Evolutionary conservation across 64 coral and sea anemone species (phyloP).

Genomic region (Hydrozoanthus tunicans): DNA sequence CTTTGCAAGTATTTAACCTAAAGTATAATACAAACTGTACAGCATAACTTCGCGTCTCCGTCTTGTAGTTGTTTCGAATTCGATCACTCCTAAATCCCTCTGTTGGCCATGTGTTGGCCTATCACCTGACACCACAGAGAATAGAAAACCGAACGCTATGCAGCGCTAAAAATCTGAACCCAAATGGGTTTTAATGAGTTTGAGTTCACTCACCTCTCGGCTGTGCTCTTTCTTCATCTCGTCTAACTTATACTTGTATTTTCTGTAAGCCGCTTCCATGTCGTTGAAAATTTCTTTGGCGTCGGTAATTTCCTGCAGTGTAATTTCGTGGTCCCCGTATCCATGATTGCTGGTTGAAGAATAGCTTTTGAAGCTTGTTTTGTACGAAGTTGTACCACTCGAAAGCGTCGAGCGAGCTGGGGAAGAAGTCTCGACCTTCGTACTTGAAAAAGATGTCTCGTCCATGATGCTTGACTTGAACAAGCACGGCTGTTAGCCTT

Average conservation of each 20-base stretch:
- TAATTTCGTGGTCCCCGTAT: conserved; percentile 49
- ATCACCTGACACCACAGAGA: background rate
- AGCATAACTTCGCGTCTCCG: background rate
- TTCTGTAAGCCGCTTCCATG: conserved; percentile 77
- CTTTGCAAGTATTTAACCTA: background rate
- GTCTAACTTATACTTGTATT: conserved; percentile 63
- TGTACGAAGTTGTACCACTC: conserved; percentile 16
- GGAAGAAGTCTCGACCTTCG: conserved; percentile 6
- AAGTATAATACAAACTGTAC: background rate
- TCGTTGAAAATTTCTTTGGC: conserved; percentile 76
- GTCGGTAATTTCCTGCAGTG: conserved; percentile 71
- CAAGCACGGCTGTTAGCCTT: conserved; percentile 1
- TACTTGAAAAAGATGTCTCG: conserved; percentile 22
- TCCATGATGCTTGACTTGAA: conserved; percentile 37
- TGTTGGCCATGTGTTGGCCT: background rate
- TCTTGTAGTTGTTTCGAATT: background rate
- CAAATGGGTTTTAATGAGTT: background rate
- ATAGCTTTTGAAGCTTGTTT: conserved; percentile 26
- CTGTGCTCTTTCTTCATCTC: conserved; percentile 68
- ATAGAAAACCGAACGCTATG: no score
- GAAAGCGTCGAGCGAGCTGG: background rate
- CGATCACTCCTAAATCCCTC: background rate
- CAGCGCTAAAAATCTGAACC: background rate
- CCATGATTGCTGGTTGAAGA: conserved; percentile 25
- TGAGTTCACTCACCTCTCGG: conserved; percentile 44